Base-by-base conservation (phyloP, 2,797 vertebrate genomes). In the Phataginus tetradactyla region DNA sequence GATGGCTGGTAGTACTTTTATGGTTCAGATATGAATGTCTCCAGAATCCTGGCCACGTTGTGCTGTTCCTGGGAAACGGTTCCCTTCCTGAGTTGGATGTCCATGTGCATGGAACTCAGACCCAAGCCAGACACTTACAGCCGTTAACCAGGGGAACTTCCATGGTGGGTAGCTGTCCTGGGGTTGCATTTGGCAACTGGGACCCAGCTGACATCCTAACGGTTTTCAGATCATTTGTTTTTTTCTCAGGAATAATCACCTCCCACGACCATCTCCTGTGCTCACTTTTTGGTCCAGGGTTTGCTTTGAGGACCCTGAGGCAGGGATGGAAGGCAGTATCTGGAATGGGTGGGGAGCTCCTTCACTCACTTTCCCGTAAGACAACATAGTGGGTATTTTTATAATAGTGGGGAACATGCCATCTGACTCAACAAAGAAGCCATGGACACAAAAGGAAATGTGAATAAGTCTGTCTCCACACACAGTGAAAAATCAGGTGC, bases 171-270 rank as follows among this genome's bases (percentile, higher is more conserved):
- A 83, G 64, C 63, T 27, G 90, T 57, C 42, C 37, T 55, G 69
- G 57, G 57, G 15, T 91, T 96, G 95, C 74, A 7, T 61, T 96
- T 96, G 97, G 96, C 97, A 93, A 34, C 34, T 6, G 27, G 3
- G 34, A 55, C 80, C 9, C 42, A 34, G 86, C 84, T 72, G 90
- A 86, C 84, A 68, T 78, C n/a, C 32, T 57, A 37, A 94, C 14
- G 39, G 83, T 86, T 57, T 77, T 89, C 92, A 63, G 87, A 51
- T 7, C 0, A 4, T 32, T 78, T 18, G 72, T 39, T 80, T 53
- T 34, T 34, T 45, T 23, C 53, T 34, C 85, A 78, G 91, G 49
- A 90, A 71, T 53, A n/a, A 37, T 39, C 57, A 15, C 53, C 77
- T 74, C 34, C 32, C 4, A 17, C 0, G 87, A 85, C 32, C 14